Conservation (phyloP, 2,113 vertebrate genomes). For the Percina caprodes region DNA sequence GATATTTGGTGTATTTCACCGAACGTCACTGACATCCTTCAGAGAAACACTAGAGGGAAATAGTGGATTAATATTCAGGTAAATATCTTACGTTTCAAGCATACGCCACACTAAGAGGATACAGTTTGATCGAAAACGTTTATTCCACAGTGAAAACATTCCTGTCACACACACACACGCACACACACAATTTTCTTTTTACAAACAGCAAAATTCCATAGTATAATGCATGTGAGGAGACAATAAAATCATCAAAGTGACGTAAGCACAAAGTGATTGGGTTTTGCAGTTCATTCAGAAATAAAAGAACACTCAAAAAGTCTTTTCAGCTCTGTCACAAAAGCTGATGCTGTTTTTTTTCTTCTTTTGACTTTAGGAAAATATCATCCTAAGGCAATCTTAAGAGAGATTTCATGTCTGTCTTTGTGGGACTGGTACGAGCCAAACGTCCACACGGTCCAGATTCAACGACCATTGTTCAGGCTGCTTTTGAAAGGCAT, state of each 20-base stretch:
- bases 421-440: constrained; percentile 6
- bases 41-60: not conserved
- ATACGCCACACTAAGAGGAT: not conserved
- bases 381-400: constrained; percentile 59
- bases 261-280: constrained; percentile 76
- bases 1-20: not conserved
- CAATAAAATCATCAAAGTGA: constrained; percentile 60
- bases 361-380: constrained; percentile 39
- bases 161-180: constrained; percentile 28
- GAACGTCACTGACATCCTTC: not conserved
- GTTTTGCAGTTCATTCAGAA: constrained; percentile 70
- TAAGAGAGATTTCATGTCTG: constrained; percentile 26
- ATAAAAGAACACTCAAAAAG: constrained; percentile 42
- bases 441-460: constrained; percentile 25
- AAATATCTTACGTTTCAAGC: not conserved
- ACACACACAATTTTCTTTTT: constrained; percentile 62
- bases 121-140: constrained; percentile 71
- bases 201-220: constrained; percentile 68
- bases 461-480: constrained; percentile 57
- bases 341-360: not conserved
- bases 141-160: constrained; percentile 76
- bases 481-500: constrained; percentile 80
- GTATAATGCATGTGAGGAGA: constrained; percentile 68
- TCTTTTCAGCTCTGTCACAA: constrained; percentile 41
- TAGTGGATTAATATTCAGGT: not conserved